Conservation (phyloP, 2,797 vertebrate genomes). For the Aeoliscus strigatus region DNA sequence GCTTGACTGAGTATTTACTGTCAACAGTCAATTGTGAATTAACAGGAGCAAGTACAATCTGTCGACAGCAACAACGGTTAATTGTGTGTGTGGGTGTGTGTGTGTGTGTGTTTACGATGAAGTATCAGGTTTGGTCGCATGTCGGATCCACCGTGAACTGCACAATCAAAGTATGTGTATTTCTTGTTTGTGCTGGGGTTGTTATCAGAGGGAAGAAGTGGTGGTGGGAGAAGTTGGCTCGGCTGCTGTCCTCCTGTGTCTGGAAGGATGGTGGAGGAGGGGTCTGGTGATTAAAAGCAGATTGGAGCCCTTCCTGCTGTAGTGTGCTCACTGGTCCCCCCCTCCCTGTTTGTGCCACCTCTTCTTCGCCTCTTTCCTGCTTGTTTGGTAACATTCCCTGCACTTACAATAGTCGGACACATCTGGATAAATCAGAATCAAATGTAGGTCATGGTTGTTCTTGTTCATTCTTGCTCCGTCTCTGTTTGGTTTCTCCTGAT, state of each 20-base stretch:
- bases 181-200: slow-evolving; percentile 8
- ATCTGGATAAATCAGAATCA: slow-evolving; percentile 47
- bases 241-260: slow-evolving; percentile 46
- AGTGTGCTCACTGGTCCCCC: slow-evolving; percentile 66
- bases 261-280: slow-evolving; percentile 44
- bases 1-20: slow-evolving; percentile 19
- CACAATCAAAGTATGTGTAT: background rate
- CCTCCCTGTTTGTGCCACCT: slow-evolving; percentile 26
- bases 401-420: slow-evolving; percentile 59
- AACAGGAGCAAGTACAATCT: slow-evolving; percentile 22
- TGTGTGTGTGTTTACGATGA: too few relatives aligned
- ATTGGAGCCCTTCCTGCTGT: slow-evolving; percentile 84
- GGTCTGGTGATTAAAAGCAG: slow-evolving; percentile 86
- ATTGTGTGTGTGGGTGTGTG: too few relatives aligned
- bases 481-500: slow-evolving; percentile 5
- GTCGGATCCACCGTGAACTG: too few relatives aligned
- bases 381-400: slow-evolving; percentile 23
- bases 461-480: slow-evolving; percentile 5
- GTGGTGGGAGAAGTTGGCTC: slow-evolving; percentile 41
- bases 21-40: slow-evolving; percentile 17
- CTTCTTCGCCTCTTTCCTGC: slow-evolving; percentile 11
- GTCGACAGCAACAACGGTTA: too few relatives aligned
- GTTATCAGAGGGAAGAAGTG: slow-evolving; percentile 47
- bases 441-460: slow-evolving; percentile 41
- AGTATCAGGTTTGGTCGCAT: too few relatives aligned